A percentile compares a stretch with the other conserved stretches of the same genome.
Evolutionary conservation across 2,888 invertebrate species (phyloP).

Genomic region (Acholoe squamosa): DNA sequence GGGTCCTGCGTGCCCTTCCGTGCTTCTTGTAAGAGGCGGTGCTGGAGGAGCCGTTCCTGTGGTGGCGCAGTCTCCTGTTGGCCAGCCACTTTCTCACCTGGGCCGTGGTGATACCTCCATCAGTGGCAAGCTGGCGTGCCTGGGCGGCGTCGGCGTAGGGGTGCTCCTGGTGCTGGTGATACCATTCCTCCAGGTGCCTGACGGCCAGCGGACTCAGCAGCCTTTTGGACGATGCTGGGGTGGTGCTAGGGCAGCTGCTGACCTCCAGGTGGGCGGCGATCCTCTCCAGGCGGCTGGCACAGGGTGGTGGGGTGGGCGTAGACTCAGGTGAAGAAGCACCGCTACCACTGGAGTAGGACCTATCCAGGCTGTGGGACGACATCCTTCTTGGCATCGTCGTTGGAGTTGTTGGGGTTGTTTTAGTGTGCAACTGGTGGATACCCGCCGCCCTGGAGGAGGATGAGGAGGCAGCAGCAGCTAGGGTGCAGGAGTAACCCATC

Average conservation of each 20-base stretch:
- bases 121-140: neutral
- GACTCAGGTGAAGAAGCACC: neutral
- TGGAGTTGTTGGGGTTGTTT: neutral
- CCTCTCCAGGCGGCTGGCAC: neutral
- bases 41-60: neutral
- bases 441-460: neutral
- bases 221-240: neutral
- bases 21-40: too few species aligned
- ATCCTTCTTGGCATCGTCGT: neutral
- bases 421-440: neutral
- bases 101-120: neutral
- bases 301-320: neutral
- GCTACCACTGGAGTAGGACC: slow-evolving; percentile 1
- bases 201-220: neutral
- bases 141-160: slow-evolving; percentile 33
- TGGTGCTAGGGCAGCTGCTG: neutral
- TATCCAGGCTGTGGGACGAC: neutral
- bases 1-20: too few species aligned
- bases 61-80: slow-evolving; percentile 26
- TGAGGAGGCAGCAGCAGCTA: neutral
- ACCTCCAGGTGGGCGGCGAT: neutral
- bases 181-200: slow-evolving; percentile 10
- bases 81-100: slow-evolving; percentile 45
- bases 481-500: neutral
- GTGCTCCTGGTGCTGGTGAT: slow-evolving; percentile 7